Conservation (phyloP, 2,113 vertebrate genomes). For the Telmatochromis brachygnathus region DNA sequence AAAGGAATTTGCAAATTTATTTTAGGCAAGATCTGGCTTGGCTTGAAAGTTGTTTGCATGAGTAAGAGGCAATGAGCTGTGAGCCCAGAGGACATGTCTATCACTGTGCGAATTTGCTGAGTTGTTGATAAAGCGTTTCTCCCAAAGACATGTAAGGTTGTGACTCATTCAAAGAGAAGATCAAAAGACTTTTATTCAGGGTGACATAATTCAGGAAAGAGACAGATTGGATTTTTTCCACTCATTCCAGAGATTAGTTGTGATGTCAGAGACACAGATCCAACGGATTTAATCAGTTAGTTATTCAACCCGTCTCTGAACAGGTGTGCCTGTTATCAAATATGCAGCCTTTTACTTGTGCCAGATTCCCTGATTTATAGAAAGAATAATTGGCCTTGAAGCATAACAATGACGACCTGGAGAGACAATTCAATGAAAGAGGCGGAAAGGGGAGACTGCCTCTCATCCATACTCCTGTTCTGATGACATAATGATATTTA, state of each 20-base stretch:
- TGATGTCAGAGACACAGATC: conserved; percentile 47
- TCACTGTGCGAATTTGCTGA: conserved; percentile 46
- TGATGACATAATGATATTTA: not conserved
- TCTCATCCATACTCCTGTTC: not conserved
- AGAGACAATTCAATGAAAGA: not conserved
- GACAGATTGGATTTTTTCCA: conserved; percentile 49
- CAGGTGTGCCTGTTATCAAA: conserved; percentile 66
- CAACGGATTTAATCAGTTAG: conserved; percentile 56
- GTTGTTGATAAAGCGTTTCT: conserved; percentile 36
- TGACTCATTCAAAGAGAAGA: conserved; percentile 43
- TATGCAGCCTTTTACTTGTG: conserved; percentile 41
- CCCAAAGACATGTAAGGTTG: conserved; percentile 36
- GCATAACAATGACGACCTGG: conserved; percentile 6
- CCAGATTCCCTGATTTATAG: conserved; percentile 40
- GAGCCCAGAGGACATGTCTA: conserved; percentile 30
- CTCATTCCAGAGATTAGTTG: conserved; percentile 55
- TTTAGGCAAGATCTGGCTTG: not conserved
- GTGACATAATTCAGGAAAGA: conserved; percentile 31
- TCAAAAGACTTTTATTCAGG: conserved; percentile 38
- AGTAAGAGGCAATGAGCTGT: conserved; percentile 1
- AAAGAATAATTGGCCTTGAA: conserved; percentile 13
- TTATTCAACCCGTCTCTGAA: conserved; percentile 43
- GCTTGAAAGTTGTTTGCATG: not conserved
- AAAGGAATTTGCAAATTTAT: not conserved
- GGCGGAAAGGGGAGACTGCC: not conserved